Percentiles rank a stretch among this genome's conserved stretches.
These are phyloP conservation scores for Mionectes olivaceus DNA, from an alignment of 2,797 vertebrate species.

Conservation along the genomic window DNA sequence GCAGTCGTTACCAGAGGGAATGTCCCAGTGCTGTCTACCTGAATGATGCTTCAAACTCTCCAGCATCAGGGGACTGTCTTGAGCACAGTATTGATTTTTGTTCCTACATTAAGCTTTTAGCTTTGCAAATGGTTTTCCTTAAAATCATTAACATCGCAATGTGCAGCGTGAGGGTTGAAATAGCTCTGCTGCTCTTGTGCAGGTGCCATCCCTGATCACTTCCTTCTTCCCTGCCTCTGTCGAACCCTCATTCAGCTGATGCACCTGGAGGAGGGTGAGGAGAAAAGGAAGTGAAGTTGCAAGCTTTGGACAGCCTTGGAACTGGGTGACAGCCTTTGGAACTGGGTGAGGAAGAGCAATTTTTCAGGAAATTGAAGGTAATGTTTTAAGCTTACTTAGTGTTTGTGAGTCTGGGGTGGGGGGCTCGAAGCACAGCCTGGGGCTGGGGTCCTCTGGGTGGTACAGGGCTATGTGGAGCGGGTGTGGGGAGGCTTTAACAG, in stretches of 20 bases:
- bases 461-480: background rate
- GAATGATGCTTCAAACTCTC: constrained; percentile 17
- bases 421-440: background rate
- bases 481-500: background rate
- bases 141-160: constrained; percentile 30
- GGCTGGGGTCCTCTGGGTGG: background rate
- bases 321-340: constrained; percentile 57
- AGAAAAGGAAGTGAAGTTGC: background rate
- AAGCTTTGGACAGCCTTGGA: background rate
- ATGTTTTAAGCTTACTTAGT: background rate
- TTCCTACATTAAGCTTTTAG: constrained; percentile 58
- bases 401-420: background rate
- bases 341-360: constrained; percentile 26
- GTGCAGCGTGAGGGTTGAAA: background rate
- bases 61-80: background rate
- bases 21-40: background rate
- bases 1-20: background rate
- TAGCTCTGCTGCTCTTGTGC: background rate
- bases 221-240: background rate
- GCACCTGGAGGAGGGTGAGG: background rate
- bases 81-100: constrained; percentile 63
- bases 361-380: background rate
- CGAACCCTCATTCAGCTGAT: background rate
- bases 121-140: constrained; percentile 35
- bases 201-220: background rate